A percentile compares a stretch with the other conserved stretches of the same genome.
Conservation (phyloP, 2,888 invertebrate genomes). For the Trisateles emortualis region DNA sequence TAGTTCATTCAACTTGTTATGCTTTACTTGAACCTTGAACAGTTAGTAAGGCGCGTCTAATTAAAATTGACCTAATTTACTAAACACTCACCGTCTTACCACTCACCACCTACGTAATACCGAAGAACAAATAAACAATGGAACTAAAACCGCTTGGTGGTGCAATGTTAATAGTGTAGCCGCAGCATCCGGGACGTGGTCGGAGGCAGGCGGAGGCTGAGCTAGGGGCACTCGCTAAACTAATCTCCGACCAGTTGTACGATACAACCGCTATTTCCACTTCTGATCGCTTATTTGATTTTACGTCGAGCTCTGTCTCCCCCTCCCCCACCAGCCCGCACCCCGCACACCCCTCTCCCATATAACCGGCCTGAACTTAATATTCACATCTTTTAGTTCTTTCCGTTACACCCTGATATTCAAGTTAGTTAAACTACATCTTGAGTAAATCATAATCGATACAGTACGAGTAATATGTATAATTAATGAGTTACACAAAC, state of each 20-base stretch:
- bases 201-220: too few relatives aligned
- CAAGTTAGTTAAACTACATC: slow-evolving; percentile 12
- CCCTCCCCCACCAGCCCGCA: slow-evolving; percentile 3
- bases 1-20: too few relatives aligned
- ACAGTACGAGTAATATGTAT: too few relatives aligned
- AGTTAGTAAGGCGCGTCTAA: background rate
- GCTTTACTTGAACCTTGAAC: too few relatives aligned
- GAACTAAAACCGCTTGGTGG: background rate
- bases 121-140: background rate
- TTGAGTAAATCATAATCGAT: slow-evolving; percentile 4
- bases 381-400: slow-evolving; percentile 12
- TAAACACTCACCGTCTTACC: too few relatives aligned
- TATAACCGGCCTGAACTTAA: slow-evolving; percentile 9
- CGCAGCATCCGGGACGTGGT: background rate
- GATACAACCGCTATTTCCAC: slow-evolving; percentile 29
- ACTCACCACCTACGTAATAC: too few relatives aligned
- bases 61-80: background rate
- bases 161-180: background rate
- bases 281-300: slow-evolving; percentile 48
- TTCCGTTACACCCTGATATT: slow-evolving; percentile 2
- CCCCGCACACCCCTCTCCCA: background rate
- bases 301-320: slow-evolving; percentile 26
- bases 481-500: too few relatives aligned
- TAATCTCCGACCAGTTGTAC: slow-evolving; percentile 45
- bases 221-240: slow-evolving; percentile 34